Evolutionary conservation across 2,888 invertebrate genomes (phyloP).

Genomic region (Drosophila kuntzei): DNA sequence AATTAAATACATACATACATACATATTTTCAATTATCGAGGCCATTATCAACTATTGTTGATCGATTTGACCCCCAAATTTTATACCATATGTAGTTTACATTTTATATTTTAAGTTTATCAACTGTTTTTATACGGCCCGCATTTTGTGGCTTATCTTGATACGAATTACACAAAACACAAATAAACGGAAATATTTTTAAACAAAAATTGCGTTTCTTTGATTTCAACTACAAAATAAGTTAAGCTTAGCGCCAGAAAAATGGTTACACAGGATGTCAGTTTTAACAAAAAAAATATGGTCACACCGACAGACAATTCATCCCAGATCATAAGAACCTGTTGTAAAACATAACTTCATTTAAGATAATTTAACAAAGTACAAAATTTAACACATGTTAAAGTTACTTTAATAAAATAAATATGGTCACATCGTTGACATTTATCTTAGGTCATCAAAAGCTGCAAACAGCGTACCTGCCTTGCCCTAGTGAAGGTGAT

Average conservation of each 20-base stretch:
- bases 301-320: neutral
- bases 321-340: neutral
- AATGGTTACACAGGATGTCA: neutral
- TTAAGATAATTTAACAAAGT: neutral
- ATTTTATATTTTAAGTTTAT: conserved; percentile 4
- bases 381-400: neutral
- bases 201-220: neutral
- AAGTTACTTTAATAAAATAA: neutral
- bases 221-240: neutral
- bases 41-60: conserved; percentile 14
- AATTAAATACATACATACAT: no score
- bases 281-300: no score
- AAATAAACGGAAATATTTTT: conserved; percentile 13
- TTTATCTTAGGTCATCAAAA: neutral
- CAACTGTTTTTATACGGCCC: neutral
- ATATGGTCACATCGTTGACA: neutral
- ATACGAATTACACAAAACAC: conserved; percentile 3
- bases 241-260: neutral
- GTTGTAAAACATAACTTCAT: neutral
- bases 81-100: conserved; percentile 11
- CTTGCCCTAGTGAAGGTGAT: conserved; percentile 16
- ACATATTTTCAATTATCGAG: neutral
- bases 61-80: conserved; percentile 2
- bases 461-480: neutral
- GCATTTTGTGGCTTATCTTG: neutral